These are phyloP conservation scores for Tiliacea aurago DNA, from an alignment of 2,888 invertebrate genomes.

Conservation along the genomic window DNA sequence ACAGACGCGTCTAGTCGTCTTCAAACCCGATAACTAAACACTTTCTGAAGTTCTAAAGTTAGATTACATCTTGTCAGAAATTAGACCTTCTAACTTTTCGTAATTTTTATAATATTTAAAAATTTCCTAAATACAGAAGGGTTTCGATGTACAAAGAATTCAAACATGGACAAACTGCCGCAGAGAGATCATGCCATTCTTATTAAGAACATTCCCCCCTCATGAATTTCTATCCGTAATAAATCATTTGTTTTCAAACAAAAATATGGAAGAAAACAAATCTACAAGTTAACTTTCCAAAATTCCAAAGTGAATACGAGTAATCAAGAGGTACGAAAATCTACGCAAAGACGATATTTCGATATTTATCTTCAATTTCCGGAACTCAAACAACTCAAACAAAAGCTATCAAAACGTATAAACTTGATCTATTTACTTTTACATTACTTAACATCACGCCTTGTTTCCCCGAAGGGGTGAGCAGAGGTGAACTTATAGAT, in stretches of 20 bases:
- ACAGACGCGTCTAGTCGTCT: no score
- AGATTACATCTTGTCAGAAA: not conserved
- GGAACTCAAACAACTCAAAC: not conserved
- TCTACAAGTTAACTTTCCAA: not conserved
- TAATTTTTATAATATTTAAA: not conserved
- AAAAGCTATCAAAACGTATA: not conserved
- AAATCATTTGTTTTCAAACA: not conserved
- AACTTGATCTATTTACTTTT: no score
- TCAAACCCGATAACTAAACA: no score
- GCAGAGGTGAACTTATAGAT: no score
- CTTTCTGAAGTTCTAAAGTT: not conserved
- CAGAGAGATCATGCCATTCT: not conserved
- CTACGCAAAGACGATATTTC: not conserved
- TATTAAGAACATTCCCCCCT: not conserved
- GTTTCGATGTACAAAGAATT: not conserved
- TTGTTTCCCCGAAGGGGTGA: no score
- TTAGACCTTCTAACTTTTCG: not conserved
- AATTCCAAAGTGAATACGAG: conserved; percentile 13
- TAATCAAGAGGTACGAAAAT: conserved; percentile 7
- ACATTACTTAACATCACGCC: no score
- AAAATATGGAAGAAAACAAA: not conserved
- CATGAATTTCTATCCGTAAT: not conserved
- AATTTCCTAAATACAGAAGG: not conserved
- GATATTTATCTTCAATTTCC: not conserved
- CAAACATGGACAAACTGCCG: not conserved